A percentile compares a stretch with the other conserved stretches of the same genome.
Evolutionary conservation across 2,797 vertebrate genomes (phyloP).

Genomic region (Babyrousa celebensis): DNA sequence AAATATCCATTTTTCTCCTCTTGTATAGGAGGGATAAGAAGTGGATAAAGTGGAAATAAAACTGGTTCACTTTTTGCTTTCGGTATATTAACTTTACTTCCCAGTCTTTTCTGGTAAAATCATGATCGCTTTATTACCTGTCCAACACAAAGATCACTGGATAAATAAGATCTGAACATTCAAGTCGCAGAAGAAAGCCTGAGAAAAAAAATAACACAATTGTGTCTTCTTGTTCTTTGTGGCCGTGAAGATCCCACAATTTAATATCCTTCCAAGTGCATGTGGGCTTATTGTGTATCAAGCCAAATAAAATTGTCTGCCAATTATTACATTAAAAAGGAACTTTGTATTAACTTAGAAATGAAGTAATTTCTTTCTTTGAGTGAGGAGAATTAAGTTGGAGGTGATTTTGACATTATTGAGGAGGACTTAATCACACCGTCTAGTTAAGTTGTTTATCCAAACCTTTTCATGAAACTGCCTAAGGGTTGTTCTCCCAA

Average conservation of each 20-base stretch:
- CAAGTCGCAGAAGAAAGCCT: slow-evolving; percentile 50
- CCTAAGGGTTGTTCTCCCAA: slow-evolving; percentile 54
- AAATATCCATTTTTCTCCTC: slow-evolving; percentile 66
- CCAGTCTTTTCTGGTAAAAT: slow-evolving; percentile 63
- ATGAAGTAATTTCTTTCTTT: slow-evolving; percentile 81
- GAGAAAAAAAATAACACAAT: slow-evolving; percentile 63
- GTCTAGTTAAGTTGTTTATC: slow-evolving; percentile 81
- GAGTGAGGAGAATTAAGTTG: slow-evolving; percentile 78
- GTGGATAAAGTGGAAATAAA: slow-evolving; percentile 38
- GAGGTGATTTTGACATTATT: slow-evolving; percentile 80
- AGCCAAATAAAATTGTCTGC: slow-evolving; percentile 79
- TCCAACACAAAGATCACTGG: slow-evolving; percentile 55
- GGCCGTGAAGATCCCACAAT: slow-evolving; percentile 66
- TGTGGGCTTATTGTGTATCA: slow-evolving; percentile 74
- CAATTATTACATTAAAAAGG: slow-evolving; percentile 83
- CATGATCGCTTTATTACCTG: slow-evolving; percentile 33
- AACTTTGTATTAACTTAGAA: slow-evolving; percentile 78
- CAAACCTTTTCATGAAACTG: slow-evolving; percentile 71
- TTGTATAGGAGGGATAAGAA: neutral
- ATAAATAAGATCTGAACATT: slow-evolving; percentile 70
- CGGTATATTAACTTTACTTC: slow-evolving; percentile 35
- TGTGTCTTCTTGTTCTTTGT: slow-evolving; percentile 54
- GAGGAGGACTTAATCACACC: slow-evolving; percentile 69
- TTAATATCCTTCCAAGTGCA: slow-evolving; percentile 73
- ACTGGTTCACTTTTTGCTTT: slow-evolving; percentile 3